These are phyloP conservation scores for Tricholauxania praeusta DNA, from an alignment of 2,888 invertebrate species.

Conservation along the genomic window DNA sequence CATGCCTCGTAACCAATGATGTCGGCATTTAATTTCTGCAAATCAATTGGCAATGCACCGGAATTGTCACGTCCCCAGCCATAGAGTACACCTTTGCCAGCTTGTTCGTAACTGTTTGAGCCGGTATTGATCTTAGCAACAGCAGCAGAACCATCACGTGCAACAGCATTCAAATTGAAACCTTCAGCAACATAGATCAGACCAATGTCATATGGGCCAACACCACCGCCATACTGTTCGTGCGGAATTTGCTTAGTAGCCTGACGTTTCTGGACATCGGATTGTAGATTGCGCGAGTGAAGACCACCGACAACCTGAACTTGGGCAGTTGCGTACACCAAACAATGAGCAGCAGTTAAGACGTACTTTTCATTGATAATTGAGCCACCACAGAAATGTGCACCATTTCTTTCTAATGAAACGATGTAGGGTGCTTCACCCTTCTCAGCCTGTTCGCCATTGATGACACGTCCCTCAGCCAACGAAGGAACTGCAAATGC, in stretches of 20 bases:
- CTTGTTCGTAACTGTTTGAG: slow-evolving; percentile 46
- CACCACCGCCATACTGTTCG: slow-evolving; percentile 60
- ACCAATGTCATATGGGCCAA: slow-evolving; percentile 71
- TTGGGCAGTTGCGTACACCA: slow-evolving; percentile 47
- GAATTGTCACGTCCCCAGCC: slow-evolving; percentile 63
- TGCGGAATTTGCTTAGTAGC: slow-evolving; percentile 55
- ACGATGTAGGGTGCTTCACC: slow-evolving; percentile 68
- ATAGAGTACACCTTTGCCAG: slow-evolving; percentile 50
- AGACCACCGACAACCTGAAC: slow-evolving; percentile 63
- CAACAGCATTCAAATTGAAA: slow-evolving; percentile 55
- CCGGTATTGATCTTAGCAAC: slow-evolving; percentile 52
- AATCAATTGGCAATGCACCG: slow-evolving; percentile 50
- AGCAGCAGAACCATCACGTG: slow-evolving; percentile 53
- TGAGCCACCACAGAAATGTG: slow-evolving; percentile 67
- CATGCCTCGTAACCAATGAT: slow-evolving; percentile 53
- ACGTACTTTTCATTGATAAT: slow-evolving; percentile 58
- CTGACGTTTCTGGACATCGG: slow-evolving; percentile 51
- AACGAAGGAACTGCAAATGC: slow-evolving; percentile 52
- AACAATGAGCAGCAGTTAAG: slow-evolving; percentile 67
- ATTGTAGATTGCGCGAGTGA: slow-evolving; percentile 53
- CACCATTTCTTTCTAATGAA: slow-evolving; percentile 54
- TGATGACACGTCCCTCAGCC: slow-evolving; percentile 61
- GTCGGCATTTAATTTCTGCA: slow-evolving; percentile 57
- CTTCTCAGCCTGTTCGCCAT: slow-evolving; percentile 59
- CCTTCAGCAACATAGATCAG: slow-evolving; percentile 61